Base-by-base conservation (phyloP, 1,140 invertebrate species). In the Bombus polaris region DNA sequence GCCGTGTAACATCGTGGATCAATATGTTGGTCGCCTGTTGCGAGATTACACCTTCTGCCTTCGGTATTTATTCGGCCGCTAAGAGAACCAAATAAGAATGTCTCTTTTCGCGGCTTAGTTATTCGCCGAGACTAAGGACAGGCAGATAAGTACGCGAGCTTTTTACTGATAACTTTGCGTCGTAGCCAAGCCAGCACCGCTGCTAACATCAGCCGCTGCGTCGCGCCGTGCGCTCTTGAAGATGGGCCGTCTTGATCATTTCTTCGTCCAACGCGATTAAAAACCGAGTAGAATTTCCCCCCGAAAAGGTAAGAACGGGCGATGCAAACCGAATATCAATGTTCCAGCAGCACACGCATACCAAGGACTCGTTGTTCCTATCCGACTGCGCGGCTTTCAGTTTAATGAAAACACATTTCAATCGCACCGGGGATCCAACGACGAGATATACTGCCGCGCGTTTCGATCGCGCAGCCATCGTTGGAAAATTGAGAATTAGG, bases 1-100 rank as follows among this genome's bases (percentile, higher is more conserved):
- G 65, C 39, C 65, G 68, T 59, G 42, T 66, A 71, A 71, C 76
- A 62, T 66, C 39, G 37, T 59, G 65, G 83, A 80, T 84, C 66
- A 80, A 84, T 84, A 84, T 39, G 25, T 39, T 39, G 44, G 74
- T 84, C 65, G 76, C 66, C 83, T 84, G 83, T 84, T 79, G 76
- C 83, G 76, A 84, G 76, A 84, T 84, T 59, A 44, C 78, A 83
- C 73, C 79, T 84, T 57, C 15, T 32, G 8, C 66, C 62, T 79
- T 37, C n/a, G 22, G 71, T 74, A 85, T 66, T 81, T 73, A 72
- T 53, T 53, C n/a, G 37, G 10, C 35, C 42, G 57, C 25, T 28
- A 35, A 53, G 35, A n/a, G 22, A 62, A 28, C 39, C 5, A 15
- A 68, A 59, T 79, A 59, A 42, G 59, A 77, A 59, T 57, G 42